Base-by-base conservation (phyloP, 1,140 invertebrate genomes). In the Procambarus clarkii region DNA sequence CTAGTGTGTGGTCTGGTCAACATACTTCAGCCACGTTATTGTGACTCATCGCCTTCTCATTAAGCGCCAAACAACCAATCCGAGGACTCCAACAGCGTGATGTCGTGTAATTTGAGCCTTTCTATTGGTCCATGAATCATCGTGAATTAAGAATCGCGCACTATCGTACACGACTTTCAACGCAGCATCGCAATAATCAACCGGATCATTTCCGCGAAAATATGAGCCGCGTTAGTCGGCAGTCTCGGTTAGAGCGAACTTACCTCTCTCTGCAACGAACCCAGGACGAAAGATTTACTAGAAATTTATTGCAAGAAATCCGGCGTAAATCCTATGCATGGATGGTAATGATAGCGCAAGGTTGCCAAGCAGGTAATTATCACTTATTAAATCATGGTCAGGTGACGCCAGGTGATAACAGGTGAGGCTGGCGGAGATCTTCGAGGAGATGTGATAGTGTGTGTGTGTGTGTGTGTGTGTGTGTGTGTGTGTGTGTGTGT, bases 311-410 rank as follows among this genome's bases (percentile, higher is more conserved):
- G 71, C 84, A 24, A 21, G 69, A 77, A 86, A 86, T 54, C 71
- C 48, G 46, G 24, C 48, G 84, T 86, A 86, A 86, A 86, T 86
- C 74, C 71, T 50, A n/a, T 15, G 45, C 5, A 50, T 54, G 50
- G 71, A 77, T 76, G 84, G 84, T 86, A 86, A 86, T 86, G 84
- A 86, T 71, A 50, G 84, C 11, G 46, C 84, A 11, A n/a, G 24
- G 84, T 86, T 71, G 84, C 84, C 84, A 86, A 24, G 46, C 48
- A 64, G 84, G 84, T 86, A 76, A 86, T 86, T 86, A 86, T 86
- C 84, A 86, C 84, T 86, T 76, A 48, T 76, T 86, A 86, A 86
- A 86, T 86, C 84, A 86, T 86, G 44, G 69, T 4, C 15, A 50
- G 84, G 74, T 76, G 69, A 86, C 69, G 46, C 21, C 48, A 24